phyloP scores from a whole-genome alignment of 2,797 vertebrate species.

The Chromis chromis region DNA sequence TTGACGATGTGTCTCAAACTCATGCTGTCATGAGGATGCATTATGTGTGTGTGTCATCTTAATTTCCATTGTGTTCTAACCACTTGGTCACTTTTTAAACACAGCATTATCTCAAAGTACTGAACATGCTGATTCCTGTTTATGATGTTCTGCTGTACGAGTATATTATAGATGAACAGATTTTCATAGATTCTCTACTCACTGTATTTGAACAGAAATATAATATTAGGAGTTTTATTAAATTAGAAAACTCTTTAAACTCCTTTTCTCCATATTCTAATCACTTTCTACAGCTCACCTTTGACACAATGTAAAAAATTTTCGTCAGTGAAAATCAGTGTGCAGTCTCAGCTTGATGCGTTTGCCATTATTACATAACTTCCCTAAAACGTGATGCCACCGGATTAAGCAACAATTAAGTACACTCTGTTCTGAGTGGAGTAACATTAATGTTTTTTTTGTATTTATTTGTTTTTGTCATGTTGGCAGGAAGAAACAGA shows the following conservation, averaged over 20 bases:
- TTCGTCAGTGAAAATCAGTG: not conserved
- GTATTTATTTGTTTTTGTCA: not conserved
- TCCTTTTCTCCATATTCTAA: not conserved
- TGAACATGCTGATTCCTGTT: not conserved
- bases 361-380: conserved; percentile 28
- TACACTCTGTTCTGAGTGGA: not conserved
- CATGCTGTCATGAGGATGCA: not conserved
- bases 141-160: not conserved
- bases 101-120: not conserved
- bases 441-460: not conserved
- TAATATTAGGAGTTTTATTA: not conserved
- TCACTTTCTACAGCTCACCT: not conserved
- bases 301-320: not conserved
- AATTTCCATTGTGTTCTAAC: conserved; percentile 9
- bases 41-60: not conserved
- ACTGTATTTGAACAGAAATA: not conserved
- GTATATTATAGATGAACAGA: not conserved
- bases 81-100: not conserved
- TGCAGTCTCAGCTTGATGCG: not conserved
- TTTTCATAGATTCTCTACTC: not conserved
- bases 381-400: conserved; percentile 1
- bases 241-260: not conserved
- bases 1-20: not conserved
- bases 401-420: not conserved
- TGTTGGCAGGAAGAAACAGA: conserved; percentile 52